These are phyloP conservation scores for Nomada ferruginata DNA, from an alignment of 2,888 invertebrate species.

Conservation along the genomic window DNA sequence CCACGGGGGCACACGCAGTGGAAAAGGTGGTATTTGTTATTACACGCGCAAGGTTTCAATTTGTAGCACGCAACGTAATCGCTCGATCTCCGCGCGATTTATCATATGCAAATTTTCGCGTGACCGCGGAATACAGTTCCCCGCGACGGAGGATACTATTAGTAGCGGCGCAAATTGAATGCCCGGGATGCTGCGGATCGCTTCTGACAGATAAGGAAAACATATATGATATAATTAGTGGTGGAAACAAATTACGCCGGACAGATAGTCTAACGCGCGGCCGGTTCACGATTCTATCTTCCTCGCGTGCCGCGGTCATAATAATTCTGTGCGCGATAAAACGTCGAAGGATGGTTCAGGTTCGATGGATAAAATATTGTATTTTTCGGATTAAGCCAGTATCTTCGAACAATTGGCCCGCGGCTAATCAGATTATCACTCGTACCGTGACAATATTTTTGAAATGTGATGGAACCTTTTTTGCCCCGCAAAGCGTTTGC, in stretches of 20 bases:
- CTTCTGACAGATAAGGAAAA: conserved; percentile 63
- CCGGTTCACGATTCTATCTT: conserved; percentile 40
- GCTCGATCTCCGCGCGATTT: conserved; percentile 54
- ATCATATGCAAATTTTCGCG: conserved; percentile 62
- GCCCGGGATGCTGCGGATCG: conserved; percentile 52
- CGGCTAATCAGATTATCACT: conserved; percentile 10
- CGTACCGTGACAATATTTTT: neutral
- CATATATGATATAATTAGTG: conserved; percentile 57
- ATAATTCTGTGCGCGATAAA: conserved; percentile 42
- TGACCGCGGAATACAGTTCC: conserved; percentile 45
- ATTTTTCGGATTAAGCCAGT: neutral
- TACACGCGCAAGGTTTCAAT: conserved; percentile 51
- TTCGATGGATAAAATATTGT: neutral
- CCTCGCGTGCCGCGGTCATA: conserved; percentile 26
- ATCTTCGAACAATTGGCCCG: neutral
- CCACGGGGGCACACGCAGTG: neutral
- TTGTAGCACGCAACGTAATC: conserved; percentile 36
- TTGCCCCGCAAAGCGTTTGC: too few relatives aligned
- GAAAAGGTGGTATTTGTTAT: conserved; percentile 33
- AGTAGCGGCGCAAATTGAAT: conserved; percentile 63
- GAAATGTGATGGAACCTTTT: too few relatives aligned
- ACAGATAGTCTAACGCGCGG: conserved; percentile 39
- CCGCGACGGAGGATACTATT: conserved; percentile 52
- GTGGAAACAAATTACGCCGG: conserved; percentile 56
- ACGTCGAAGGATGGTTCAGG: conserved; percentile 4